phyloP scores from a whole-genome alignment of 2,797 vertebrate species.

The Onychomys arenicola region DNA sequence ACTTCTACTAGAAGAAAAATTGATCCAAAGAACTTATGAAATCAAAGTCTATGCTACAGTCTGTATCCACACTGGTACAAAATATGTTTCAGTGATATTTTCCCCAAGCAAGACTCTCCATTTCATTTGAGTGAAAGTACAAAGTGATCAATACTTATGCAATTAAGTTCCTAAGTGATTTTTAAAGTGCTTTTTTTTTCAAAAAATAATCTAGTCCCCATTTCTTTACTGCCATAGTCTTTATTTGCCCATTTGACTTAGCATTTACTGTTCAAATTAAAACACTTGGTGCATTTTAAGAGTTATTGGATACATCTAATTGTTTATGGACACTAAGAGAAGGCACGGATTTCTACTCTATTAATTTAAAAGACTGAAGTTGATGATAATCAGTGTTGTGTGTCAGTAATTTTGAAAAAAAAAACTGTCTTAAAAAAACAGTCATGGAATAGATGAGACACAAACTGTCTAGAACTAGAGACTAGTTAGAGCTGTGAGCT shows the following conservation, averaged over 20 bases:
- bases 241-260: background rate
- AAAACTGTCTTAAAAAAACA: constrained; percentile 30
- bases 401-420: constrained; percentile 31
- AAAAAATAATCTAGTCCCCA: background rate
- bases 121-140: background rate
- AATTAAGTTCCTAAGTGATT: background rate
- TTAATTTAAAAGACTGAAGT: constrained; percentile 31
- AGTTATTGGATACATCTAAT: constrained; percentile 12
- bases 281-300: background rate
- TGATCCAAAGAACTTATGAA: background rate
- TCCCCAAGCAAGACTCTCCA: background rate
- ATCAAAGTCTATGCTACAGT: background rate
- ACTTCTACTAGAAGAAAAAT: background rate
- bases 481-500: background rate
- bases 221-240: background rate
- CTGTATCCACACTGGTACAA: background rate
- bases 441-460: background rate
- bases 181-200: background rate
- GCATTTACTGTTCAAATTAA: background rate
- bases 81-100: background rate
- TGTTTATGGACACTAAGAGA: background rate
- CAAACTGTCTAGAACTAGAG: background rate
- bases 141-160: background rate
- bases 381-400: background rate
- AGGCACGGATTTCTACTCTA: background rate